Percentiles rank a stretch among this genome's conserved stretches.
Conservation (phyloP, 1,140 invertebrate species). For the Brachionus manjavacas region DNA sequence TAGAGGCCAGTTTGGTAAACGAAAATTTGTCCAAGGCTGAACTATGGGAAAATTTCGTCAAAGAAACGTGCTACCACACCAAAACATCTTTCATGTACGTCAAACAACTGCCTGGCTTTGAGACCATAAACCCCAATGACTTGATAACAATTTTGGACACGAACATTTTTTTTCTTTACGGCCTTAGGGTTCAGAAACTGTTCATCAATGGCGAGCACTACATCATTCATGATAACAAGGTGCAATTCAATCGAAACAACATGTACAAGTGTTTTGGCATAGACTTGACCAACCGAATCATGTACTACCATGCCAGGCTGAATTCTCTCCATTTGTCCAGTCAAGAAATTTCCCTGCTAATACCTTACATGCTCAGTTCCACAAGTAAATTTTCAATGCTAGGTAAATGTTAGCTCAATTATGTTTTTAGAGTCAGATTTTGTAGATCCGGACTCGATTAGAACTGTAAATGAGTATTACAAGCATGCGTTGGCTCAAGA, state of each 20-base stretch:
- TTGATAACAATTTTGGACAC: not conserved
- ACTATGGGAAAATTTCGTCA: not conserved
- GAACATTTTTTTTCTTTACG: not conserved
- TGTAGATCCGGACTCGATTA: not conserved
- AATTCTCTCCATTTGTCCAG: not conserved
- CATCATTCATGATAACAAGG: not conserved
- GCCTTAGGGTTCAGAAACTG: not conserved
- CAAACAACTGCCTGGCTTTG: conserved; percentile 2
- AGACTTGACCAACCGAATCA: not conserved
- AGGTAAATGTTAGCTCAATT: too few species aligned
- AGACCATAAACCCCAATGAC: not conserved
- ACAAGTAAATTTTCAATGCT: not conserved
- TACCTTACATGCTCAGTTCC: not conserved
- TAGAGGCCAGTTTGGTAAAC: not conserved
- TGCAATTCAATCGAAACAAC: conserved; percentile 14
- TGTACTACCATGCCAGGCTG: not conserved
- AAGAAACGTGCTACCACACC: not conserved
- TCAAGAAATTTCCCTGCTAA: not conserved
- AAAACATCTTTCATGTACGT: not conserved
- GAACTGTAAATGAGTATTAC: conserved; percentile 21
- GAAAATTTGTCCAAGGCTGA: not conserved
- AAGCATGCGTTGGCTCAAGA: conserved; percentile 19
- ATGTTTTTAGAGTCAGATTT: not conserved
- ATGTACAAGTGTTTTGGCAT: conserved; percentile 4
- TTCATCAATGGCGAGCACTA: conserved; percentile 21